These are phyloP conservation scores for Muscicapa striata DNA, from an alignment of 2,797 vertebrate genomes.

Conservation along the genomic window DNA sequence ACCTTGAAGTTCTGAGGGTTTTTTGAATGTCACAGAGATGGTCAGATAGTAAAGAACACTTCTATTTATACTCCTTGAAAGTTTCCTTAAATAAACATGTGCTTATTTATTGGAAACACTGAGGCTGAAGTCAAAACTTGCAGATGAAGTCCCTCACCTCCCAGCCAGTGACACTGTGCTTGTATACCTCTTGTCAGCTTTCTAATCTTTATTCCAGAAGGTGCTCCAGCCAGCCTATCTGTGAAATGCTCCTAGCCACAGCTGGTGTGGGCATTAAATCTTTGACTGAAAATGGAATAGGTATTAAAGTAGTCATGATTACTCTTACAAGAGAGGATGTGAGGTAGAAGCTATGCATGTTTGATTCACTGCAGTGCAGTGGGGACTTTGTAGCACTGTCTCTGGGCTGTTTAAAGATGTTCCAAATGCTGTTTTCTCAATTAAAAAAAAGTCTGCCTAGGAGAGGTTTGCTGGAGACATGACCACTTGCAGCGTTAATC, in stretches of 20 bases:
- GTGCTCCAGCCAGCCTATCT: not conserved
- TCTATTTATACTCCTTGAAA: constrained; percentile 60
- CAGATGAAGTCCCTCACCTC: not conserved
- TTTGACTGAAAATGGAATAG: constrained; percentile 35
- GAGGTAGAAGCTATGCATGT: not conserved
- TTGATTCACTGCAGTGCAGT: not conserved
- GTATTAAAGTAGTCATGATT: constrained; percentile 6
- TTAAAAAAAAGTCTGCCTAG: not conserved
- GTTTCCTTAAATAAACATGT: constrained; percentile 51
- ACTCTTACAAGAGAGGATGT: not conserved
- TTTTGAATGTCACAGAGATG: constrained; percentile 45
- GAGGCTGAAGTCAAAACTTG: constrained; percentile 7
- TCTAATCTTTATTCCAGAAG: constrained; percentile 43
- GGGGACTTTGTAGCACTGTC: not conserved
- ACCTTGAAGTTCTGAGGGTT: not conserved
- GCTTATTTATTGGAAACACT: constrained; percentile 43
- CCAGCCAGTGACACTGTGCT: not conserved
- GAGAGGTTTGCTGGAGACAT: not conserved
- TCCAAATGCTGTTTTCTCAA: not conserved
- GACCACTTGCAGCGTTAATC: not conserved
- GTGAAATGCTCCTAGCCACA: not conserved
- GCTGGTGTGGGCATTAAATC: constrained; percentile 1
- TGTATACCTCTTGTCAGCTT: not conserved
- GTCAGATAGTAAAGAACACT: constrained; percentile 46
- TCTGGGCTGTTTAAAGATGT: not conserved